Evolutionary conservation across 1,140 invertebrate species (phyloP).

Genomic region (Heliconius himera): DNA sequence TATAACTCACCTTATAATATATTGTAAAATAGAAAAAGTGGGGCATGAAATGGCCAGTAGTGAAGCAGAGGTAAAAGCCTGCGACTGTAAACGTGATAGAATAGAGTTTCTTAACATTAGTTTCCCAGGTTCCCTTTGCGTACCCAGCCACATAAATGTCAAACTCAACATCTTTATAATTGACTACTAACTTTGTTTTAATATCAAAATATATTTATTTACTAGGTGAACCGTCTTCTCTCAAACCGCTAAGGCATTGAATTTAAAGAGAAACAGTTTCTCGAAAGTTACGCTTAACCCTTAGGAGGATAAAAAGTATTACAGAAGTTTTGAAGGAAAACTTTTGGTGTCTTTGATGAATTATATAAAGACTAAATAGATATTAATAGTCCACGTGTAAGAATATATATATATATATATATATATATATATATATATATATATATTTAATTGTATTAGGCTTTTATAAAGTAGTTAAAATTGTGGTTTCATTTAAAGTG

Average conservation of each 20-base stretch:
- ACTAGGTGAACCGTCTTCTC: neutral
- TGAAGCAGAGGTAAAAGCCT: too few relatives aligned
- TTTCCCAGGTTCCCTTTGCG: too few relatives aligned
- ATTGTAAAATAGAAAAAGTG: too few relatives aligned
- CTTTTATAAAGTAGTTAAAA: too few relatives aligned
- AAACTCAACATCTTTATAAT: neutral
- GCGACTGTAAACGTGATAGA: too few relatives aligned
- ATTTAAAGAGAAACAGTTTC: neutral
- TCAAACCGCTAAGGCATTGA: neutral
- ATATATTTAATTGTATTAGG: too few relatives aligned
- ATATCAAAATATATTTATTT: neutral
- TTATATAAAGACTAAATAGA: neutral
- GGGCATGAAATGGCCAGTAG: too few relatives aligned
- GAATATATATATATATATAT: too few relatives aligned
- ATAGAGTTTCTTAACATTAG: accelerated
- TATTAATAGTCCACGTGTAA: neutral
- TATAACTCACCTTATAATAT: too few relatives aligned
- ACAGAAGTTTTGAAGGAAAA: neutral
- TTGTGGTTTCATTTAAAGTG: too few relatives aligned
- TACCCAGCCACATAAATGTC: too few relatives aligned
- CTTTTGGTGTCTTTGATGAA: neutral
- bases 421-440: too few relatives aligned
- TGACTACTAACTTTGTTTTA: neutral
- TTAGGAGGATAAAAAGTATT: slow-evolving; percentile 7
- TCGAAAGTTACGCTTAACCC: neutral